Evolutionary conservation across 1,140 invertebrate species (phyloP), one percentile per base, ranked within the genome.

Genomic region (Ips nitidus): DNA sequence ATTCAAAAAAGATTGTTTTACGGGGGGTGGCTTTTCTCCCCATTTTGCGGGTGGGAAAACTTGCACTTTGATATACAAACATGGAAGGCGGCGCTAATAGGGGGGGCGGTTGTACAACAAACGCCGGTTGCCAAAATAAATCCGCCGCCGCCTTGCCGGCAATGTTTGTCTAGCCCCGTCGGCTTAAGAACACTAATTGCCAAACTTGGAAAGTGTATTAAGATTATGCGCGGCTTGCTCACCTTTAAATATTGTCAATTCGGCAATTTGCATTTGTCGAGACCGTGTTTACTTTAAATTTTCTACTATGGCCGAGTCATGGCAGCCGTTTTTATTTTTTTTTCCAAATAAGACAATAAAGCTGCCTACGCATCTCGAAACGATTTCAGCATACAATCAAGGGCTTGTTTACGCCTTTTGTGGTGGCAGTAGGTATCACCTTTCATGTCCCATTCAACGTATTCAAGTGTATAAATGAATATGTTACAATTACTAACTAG

Each of bases 191-290:
- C 75, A 78, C 75, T 78, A 77, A 78, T 78, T 78, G 75, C 75
- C 75, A 76, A 77, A 77, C 73, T 76, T 78, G 71, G 75, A 78
- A 78, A 78, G 75, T 78, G 77, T 78, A 78, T 77, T 77, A 77
- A 77, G 75, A 77, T 77, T 77, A 77, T 75, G 67, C 67, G 65
- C 43, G 62, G 61, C 56, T 53, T 52, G 71, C 61, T 67, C 67
- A 74, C 71, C 70, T 74, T 74, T 75, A 75, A 76, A 76, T 76
- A 76, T 76, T 74, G 75, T 76, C 75, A 75, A 76, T 75, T 76
- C 74, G 75, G 75, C 75, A 76, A 76, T 76, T 76, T 74, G 69
- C 61, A 66, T 71, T 8, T 59, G 60, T 47, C 3, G 36, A 8
- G 8, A 59, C 38, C 41, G n/a, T 41, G 57, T 42, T 59, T 41